Evolutionary conservation across 2,113 vertebrate genomes (phyloP).

Genomic region (Aptenodytes forsteri): DNA sequence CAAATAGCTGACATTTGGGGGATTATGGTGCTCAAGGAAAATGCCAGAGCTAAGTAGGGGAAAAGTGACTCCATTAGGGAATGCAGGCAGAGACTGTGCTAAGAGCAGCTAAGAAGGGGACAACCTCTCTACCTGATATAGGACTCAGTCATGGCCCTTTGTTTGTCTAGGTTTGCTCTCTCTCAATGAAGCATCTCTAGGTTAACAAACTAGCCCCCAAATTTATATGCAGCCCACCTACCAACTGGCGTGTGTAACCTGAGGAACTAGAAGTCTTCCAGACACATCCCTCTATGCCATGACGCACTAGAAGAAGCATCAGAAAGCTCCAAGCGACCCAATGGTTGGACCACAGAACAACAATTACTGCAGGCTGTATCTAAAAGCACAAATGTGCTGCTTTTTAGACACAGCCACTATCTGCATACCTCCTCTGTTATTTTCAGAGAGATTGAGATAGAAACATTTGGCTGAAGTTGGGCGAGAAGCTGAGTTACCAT

Average conservation of each 20-base stretch:
- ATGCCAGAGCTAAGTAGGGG: background rate
- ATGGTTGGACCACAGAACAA: background rate
- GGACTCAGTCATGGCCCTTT: background rate
- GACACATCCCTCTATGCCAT: background rate
- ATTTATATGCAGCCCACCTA: background rate
- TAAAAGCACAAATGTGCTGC: background rate
- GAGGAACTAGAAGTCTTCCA: background rate
- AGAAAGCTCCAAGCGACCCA: background rate
- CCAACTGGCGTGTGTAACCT: background rate
- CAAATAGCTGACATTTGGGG: background rate
- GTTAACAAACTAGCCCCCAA: background rate
- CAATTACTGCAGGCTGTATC: background rate
- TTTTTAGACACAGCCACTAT: background rate
- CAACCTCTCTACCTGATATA: background rate
- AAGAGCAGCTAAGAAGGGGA: background rate
- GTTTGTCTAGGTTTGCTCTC: background rate
- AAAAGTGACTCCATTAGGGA: background rate
- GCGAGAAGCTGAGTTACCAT: background rate
- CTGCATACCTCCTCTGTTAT: background rate
- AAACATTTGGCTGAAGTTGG: background rate
- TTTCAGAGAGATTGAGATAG: background rate
- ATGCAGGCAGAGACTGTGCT: background rate
- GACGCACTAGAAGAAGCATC: background rate
- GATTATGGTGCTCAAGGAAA: background rate
- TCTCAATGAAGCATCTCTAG: background rate